These are phyloP conservation scores for Dynastes grantii DNA, from an alignment of 2,888 invertebrate species.

Conservation along the genomic window DNA sequence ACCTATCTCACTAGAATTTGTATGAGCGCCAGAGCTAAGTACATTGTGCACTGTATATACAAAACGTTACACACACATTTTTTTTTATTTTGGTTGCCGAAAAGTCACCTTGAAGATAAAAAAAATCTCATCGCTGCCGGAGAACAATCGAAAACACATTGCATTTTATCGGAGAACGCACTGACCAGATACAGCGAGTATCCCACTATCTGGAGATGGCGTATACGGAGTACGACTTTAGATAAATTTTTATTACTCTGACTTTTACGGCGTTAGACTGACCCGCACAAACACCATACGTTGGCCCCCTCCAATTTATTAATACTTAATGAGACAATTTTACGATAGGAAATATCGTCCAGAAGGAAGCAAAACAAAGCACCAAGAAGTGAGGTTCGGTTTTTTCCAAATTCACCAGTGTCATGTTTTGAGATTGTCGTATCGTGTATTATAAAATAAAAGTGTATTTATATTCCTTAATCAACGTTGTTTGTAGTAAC, in stretches of 20 bases:
- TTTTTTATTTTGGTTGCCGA: slow-evolving; percentile 27
- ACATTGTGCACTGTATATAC: not conserved
- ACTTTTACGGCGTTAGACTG: slow-evolving; percentile 10
- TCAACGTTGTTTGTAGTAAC: not conserved
- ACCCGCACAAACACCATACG: not conserved
- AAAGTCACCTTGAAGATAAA: slow-evolving; percentile 36
- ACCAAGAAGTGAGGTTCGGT: not conserved
- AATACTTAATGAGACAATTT: not conserved
- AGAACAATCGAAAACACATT: slow-evolving; percentile 25
- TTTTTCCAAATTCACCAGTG: slow-evolving; percentile 6
- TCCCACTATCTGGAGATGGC: too few species aligned
- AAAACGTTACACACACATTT: slow-evolving; percentile 1
- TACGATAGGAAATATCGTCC: not conserved
- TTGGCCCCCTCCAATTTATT: not conserved
- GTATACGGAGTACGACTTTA: too few species aligned
- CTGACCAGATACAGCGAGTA: too few species aligned
- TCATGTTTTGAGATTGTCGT: not conserved
- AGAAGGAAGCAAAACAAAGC: not conserved
- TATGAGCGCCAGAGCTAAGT: slow-evolving; percentile 15
- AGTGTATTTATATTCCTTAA: slow-evolving; percentile 6
- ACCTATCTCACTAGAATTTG: slow-evolving; percentile 46
- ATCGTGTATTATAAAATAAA: slow-evolving; percentile 10
- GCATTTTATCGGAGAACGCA: not conserved
- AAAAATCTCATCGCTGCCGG: slow-evolving; percentile 12
- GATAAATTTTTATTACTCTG: too few species aligned